Base-by-base conservation (phyloP, 2,797 vertebrate genomes). In the Microctenopoma lineatum region DNA sequence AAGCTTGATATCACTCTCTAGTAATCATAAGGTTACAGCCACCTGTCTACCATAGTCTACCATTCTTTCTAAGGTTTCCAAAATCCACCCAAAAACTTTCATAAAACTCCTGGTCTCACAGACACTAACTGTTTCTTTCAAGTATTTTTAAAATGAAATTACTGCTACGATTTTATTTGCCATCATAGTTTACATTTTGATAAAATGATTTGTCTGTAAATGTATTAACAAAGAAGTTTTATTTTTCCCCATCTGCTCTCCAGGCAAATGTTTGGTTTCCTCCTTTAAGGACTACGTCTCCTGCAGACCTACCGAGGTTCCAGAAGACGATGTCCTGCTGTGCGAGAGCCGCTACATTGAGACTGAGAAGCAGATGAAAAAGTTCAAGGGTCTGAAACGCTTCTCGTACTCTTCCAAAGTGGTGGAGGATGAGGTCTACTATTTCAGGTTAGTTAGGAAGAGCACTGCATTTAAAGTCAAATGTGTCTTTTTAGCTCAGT, bases 271-370 rank as follows among this genome's bases (percentile, higher is more conserved):
- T 84, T 93, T 94, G 50, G 98, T 99, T 63, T 95, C 96, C 58
- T 96, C 96, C 0, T 99, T 99, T 90, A 99, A 99, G 91, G 98
- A 99, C 89, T 99, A 96, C 94, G 92, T 99, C 74, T 99, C 96
- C 64, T 98, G 98, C 90, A 95, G 98, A 86, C 96, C 95, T 1
- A 95, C 94, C 0, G 94, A 95, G 84, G 75, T 87, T 68, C 61
- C 82, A 16, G 98, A 99, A 84, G 96, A 97, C 0, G 95, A 98
- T 3, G 85, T 99, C 80, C 92, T 98, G 18, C 92, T 99, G 63
- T 99, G 96, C 5, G 98, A 99, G 91, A 99, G 98, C 79, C 98
- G 98, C 83, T 99, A 99, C 91, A 96, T 97, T 2, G 97, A 98
- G 65, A 95, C 93, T 0, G 98, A 99, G 91, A 98, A 97, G 73